phyloP scores from a whole-genome alignment of 2,888 invertebrate genomes.

The Ophion slaviceki region DNA sequence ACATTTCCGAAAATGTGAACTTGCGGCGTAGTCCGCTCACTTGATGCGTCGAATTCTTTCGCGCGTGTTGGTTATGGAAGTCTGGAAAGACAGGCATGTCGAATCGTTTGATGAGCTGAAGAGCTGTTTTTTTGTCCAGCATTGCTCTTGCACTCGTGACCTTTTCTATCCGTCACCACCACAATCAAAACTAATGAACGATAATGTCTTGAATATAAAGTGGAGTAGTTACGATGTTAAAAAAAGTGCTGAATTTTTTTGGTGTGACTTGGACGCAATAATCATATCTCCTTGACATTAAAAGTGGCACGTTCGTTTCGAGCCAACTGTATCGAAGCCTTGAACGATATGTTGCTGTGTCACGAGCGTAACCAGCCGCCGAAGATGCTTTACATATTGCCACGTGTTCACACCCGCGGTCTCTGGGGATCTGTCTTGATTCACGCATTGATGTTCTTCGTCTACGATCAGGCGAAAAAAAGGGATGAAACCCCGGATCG shows the following conservation, averaged over 20 bases:
- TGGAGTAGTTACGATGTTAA: background rate
- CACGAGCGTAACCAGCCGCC: background rate
- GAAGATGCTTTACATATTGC: slow-evolving; percentile 34
- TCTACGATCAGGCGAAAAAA: slow-evolving; percentile 13
- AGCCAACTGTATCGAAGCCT: slow-evolving; percentile 29
- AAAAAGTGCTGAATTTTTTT: background rate
- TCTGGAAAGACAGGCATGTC: background rate
- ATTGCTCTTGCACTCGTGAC: background rate
- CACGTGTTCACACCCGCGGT: slow-evolving; percentile 39
- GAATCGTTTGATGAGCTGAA: background rate
- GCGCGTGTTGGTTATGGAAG: background rate
- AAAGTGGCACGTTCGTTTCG: background rate
- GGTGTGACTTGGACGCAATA: background rate
- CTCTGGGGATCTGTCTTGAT: slow-evolving; percentile 12
- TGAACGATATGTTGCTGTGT: slow-evolving; percentile 19
- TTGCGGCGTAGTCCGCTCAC: background rate
- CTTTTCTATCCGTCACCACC: background rate
- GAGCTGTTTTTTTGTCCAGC: background rate
- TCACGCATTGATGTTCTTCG: slow-evolving; percentile 5
- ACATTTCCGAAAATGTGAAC: slow-evolving; percentile 15
- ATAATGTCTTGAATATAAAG: background rate
- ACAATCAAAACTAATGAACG: background rate
- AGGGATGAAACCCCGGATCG: slow-evolving; percentile 10
- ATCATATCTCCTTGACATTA: slow-evolving; percentile 9
- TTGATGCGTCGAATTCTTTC: background rate